Evolutionary conservation across 2,113 vertebrate species (phyloP), one percentile per base, ranked within the genome.

Genomic region (Mesembrinibis cayennensis): DNA sequence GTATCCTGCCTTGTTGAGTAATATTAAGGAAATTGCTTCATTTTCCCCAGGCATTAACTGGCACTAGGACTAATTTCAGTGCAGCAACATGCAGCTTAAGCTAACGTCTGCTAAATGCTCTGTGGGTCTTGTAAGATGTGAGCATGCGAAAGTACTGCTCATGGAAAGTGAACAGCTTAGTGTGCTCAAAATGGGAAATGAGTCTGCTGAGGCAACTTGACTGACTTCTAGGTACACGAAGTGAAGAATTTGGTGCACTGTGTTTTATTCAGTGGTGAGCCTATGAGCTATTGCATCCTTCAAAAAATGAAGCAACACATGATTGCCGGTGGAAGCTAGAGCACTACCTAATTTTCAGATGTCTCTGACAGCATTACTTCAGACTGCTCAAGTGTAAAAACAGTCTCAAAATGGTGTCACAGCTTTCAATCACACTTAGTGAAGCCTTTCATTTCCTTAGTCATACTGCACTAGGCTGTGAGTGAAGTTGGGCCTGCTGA

Each of bases 1-100:
- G 22, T 61, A 47, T 84, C 52, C 63, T 92, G 96, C 91, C 77
- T 65, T 79, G 34, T 15, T 95, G 81, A 92, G 93, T 85, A 89
- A 61, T 6, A 8, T 2, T 10, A 7, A 71, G 94, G 94, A 38
- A 85, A 95, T 85, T 76, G 81, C 18, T 82, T 74, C 63, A 55
- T 72, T 36, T 94, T 96, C 92, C 89, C 66, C 86, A 87, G 94
- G 93, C 80, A 1, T 85, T 63, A 76, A 38, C 65, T 87, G 80
- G 90, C 90, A 67, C 63, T 32, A 3, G 59, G 66, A 11, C 82
- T 90, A 16, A 2, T 7, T 34, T 25, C 42, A 69, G 47, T 29
- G 69, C 69, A 26, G 56, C n/a, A 72, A 61, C 58, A 26, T 2
- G 49, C 58, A 53, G 76, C 59, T 96, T 34, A 29, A 40, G 36